phyloP scores from a whole-genome alignment of 2,113 vertebrate genomes.

The Poeciliopsis retropinna region DNA sequence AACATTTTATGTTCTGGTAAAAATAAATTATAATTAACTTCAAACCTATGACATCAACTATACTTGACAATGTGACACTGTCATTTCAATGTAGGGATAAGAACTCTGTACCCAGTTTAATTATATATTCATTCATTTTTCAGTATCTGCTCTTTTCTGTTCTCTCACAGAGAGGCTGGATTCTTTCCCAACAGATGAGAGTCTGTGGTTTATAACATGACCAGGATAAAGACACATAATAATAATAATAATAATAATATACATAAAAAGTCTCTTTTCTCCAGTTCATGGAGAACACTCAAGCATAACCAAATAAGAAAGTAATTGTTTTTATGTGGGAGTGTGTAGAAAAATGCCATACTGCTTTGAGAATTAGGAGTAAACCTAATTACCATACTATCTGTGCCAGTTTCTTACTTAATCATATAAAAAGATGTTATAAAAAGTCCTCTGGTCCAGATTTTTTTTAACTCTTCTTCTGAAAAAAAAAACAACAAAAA shows the following conservation, averaged over 20 bases:
- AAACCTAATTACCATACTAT: neutral
- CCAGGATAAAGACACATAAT: neutral
- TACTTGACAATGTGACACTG: no score
- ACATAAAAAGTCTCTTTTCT: neutral
- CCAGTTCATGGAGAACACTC: neutral
- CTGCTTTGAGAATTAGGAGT: neutral
- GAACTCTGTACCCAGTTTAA: neutral
- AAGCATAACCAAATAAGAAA: no score
- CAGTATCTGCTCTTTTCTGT: neutral
- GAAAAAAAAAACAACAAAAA: neutral
- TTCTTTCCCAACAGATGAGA: neutral
- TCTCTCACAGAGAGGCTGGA: neutral
- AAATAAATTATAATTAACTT: no score
- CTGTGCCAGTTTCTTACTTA: neutral
- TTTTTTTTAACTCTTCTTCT: neutral
- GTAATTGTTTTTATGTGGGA: neutral
- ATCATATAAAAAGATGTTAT: neutral
- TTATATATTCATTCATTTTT: neutral
- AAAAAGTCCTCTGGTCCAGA: neutral
- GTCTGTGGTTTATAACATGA: neutral
- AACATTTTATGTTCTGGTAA: no score
- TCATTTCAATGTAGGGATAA: neutral
- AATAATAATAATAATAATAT: no score
- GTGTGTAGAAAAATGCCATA: neutral
- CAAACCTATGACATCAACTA: no score